Percentiles rank a stretch among this genome's conserved stretches.
Conservation (phyloP, 2,113 vertebrate genomes). For the Antigone vipio region DNA sequence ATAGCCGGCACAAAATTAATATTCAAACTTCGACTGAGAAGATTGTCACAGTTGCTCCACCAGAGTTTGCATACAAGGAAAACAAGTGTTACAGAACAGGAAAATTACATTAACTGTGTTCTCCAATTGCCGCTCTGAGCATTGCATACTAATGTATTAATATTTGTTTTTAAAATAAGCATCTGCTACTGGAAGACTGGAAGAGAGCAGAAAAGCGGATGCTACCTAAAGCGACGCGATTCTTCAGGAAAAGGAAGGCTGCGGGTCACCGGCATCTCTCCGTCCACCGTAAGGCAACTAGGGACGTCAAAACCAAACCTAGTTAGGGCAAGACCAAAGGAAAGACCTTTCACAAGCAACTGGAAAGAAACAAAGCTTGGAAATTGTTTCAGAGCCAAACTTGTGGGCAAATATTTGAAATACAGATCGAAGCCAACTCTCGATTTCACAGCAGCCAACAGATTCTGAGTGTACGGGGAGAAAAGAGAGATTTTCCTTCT, state of each 20-base stretch:
- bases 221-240: background rate
- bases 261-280: background rate
- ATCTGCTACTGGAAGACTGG: conserved; percentile 38
- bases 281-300: background rate
- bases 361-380: background rate
- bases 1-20: background rate
- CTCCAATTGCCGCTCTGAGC: conserved; percentile 46
- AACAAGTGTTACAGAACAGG: conserved; percentile 54
- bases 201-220: background rate
- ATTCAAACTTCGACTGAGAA: conserved; percentile 36
- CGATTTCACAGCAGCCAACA: background rate
- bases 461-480: background rate
- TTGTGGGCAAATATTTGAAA: background rate
- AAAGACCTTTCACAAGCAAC: background rate
- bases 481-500: background rate
- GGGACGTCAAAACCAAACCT: rapidly evolving
- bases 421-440: background rate
- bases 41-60: conserved; percentile 33
- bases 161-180: conserved; percentile 63
- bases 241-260: background rate
- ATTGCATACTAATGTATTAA: conserved; percentile 61
- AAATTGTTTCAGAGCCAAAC: background rate
- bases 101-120: conserved; percentile 58
- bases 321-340: background rate
- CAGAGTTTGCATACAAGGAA: conserved; percentile 57